phyloP scores from a whole-genome alignment of 2,888 invertebrate species.

The Mesopsocus fuscifrons region DNA sequence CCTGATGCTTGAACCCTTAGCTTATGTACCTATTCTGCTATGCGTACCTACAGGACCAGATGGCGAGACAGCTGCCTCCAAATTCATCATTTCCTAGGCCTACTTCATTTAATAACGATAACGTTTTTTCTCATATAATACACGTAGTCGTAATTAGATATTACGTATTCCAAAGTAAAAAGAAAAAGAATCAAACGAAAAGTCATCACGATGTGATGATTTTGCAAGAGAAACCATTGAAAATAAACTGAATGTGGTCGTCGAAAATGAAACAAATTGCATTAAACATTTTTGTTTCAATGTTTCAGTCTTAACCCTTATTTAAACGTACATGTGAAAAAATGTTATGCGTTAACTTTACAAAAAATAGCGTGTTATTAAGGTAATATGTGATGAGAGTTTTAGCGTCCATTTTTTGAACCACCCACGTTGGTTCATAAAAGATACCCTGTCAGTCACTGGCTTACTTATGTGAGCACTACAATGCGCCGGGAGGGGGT shows the following conservation, averaged over 20 bases:
- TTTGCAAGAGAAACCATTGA: too few species aligned
- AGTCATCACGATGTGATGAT: not conserved
- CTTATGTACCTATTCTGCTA: too few species aligned
- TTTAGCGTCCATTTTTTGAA: constrained; percentile 1
- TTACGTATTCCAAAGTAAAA: too few species aligned
- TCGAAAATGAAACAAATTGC: too few species aligned
- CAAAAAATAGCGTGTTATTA: constrained; percentile 6
- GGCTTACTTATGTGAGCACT: constrained; percentile 8
- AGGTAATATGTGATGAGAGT: not conserved
- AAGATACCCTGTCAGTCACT: constrained; percentile 10
- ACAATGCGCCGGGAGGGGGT: constrained; percentile 11
- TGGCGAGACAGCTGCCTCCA: not conserved
- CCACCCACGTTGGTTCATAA: not conserved
- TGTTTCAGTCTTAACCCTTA: constrained; percentile 7
- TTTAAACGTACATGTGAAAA: constrained; percentile 5
- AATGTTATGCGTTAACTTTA: constrained; percentile 10
- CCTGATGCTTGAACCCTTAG: too few species aligned
- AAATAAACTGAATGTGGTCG: too few species aligned
- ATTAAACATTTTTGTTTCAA: constrained; percentile 10
- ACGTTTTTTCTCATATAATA: constrained; percentile 10
- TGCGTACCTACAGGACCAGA: too few species aligned
- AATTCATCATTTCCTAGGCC: constrained; percentile 6
- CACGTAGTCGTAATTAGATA: not conserved
- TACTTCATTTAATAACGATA: constrained; percentile 10
- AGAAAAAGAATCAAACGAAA: not conserved